Evolutionary conservation across 2,888 invertebrate species (phyloP), one percentile per base, ranked within the genome.

Genomic region (Shargacucullia verbasci): DNA sequence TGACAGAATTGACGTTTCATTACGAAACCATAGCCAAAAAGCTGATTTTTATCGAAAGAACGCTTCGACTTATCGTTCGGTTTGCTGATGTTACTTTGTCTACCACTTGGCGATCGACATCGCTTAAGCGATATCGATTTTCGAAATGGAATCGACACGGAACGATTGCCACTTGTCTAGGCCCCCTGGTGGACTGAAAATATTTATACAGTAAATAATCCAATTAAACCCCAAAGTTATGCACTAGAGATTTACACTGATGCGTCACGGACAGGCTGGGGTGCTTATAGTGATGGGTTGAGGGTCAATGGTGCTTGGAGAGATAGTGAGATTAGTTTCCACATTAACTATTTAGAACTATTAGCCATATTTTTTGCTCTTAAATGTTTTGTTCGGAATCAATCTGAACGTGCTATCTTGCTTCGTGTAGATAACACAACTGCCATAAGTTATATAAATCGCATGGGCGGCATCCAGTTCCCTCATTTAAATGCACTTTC

Each of bases 311-410:
- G 59, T 25, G 31, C 25, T 5, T 59, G 61, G 57, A 61, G 39
- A 37, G 13, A 52, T n/a, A 27, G 5, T 0, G 61, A 61, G 39
- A 6, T 12, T 7, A 11, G 8, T 55, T 45, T 25, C n/a, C 60
- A 63, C 15, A 67, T 62, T 6, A 67, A 67, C 2, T 46, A 54
- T 29, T 27, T 54, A 14, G 54, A 54, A 54, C 10, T 54, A n/a
- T 27, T 54, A n/a, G 41, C 41, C 0, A 11, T 55, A 12, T 41
- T 47, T 34, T 14, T 41, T 7, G 38, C 29, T 8, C 20, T 46
- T 3, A 44, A 53, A 34, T 38, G 14, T 29, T 35, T 53, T 27
- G 39, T 12, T 13, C 31, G 29, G 3, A 25, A 46, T 0, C 9
- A 29, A 25, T 14, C 39, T 8, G 37, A 54, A 1, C 25, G 33